Percentiles rank a stretch among this genome's conserved stretches.
Conservation (phyloP, 2,797 vertebrate genomes). For the Cyprinella venusta region DNA sequence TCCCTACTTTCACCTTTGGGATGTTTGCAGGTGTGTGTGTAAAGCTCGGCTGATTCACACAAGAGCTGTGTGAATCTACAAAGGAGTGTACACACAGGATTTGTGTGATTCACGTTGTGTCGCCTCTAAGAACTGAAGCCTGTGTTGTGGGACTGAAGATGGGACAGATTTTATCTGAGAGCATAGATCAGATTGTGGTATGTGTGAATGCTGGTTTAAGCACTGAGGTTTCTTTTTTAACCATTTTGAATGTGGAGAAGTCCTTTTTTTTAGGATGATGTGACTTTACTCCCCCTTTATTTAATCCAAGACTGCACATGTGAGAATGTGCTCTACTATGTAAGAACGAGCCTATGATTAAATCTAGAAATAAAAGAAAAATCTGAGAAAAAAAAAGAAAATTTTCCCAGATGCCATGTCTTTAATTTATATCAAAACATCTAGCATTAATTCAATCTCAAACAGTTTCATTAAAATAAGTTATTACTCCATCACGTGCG, state of each 20-base stretch:
- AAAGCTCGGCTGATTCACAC: slow-evolving; percentile 20
- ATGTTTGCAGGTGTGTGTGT: slow-evolving; percentile 47
- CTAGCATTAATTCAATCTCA: no score
- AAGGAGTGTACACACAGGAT: slow-evolving; percentile 23
- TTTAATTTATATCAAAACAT: no score
- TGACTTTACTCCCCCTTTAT: not conserved
- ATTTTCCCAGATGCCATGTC: no score
- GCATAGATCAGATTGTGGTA: slow-evolving; percentile 6
- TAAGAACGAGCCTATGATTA: no score
- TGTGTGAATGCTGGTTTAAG: not conserved
- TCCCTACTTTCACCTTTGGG: slow-evolving; percentile 30
- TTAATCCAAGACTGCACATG: not conserved
- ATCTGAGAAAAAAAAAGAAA: no score
- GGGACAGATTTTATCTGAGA: slow-evolving; percentile 16
- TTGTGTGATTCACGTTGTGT: slow-evolving; percentile 26
- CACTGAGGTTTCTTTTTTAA: not conserved
- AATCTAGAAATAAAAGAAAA: no score
- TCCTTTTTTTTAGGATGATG: not conserved
- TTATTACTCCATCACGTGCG: no score
- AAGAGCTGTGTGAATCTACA: slow-evolving; percentile 27
- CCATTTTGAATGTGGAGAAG: not conserved
- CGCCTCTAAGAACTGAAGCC: slow-evolving; percentile 4
- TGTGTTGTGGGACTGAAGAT: slow-evolving; percentile 26
- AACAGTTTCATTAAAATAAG: no score
- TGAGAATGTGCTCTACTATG: no score